Percentiles rank a stretch among this genome's conserved stretches.
Evolutionary conservation across 2,113 vertebrate genomes (phyloP).

Genomic region (Notechis scutatus): DNA sequence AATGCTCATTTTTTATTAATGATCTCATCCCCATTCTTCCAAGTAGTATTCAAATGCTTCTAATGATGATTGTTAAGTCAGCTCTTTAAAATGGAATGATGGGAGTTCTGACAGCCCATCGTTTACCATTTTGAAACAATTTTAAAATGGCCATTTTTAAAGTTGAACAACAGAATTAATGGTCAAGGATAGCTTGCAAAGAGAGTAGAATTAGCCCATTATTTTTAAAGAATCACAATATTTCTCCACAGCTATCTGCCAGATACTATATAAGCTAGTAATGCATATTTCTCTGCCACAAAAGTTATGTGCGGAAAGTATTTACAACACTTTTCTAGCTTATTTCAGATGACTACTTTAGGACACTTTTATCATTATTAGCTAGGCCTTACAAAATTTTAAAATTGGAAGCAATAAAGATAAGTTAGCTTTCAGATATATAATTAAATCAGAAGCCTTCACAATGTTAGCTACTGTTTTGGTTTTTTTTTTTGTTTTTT

Average conservation of each 20-base stretch:
- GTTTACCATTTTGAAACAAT: background rate
- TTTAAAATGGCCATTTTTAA: slow-evolving; percentile 6
- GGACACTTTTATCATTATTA: background rate
- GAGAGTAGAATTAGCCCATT: background rate
- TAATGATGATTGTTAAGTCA: background rate
- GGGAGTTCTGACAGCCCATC: background rate
- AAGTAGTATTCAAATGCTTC: background rate
- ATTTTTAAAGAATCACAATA: background rate
- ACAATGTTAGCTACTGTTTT: background rate
- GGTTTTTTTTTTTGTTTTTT: background rate
- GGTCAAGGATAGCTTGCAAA: background rate
- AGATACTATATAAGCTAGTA: background rate
- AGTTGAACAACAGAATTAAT: background rate
- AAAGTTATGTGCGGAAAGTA: background rate
- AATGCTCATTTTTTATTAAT: background rate
- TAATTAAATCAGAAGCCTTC: background rate
- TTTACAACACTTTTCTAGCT: background rate
- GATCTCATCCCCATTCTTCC: accelerated
- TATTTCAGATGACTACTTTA: background rate
- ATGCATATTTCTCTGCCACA: background rate
- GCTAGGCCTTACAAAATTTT: background rate
- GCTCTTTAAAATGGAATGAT: background rate
- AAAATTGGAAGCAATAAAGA: background rate
- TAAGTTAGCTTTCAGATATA: background rate
- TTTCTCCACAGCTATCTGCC: slow-evolving; percentile 7